phyloP scores from a whole-genome alignment of 2,888 invertebrate genomes.

The Bimastos eiseni region DNA sequence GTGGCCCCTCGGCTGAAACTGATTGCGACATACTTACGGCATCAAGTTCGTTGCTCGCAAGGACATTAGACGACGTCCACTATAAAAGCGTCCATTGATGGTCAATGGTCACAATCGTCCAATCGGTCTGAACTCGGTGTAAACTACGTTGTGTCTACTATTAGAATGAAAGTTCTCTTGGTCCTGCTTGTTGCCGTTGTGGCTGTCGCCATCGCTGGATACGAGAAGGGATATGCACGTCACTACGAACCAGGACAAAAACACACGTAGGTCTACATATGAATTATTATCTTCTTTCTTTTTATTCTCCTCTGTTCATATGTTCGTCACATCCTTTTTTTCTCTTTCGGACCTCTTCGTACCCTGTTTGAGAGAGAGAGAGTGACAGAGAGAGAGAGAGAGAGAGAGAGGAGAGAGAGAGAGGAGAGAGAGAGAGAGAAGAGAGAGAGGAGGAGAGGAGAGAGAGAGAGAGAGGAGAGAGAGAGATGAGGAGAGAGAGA shows the following conservation, averaged over 20 bases:
- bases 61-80: not conserved
- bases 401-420: no score
- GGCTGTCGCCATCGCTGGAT: not conserved
- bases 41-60: not conserved
- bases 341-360: not conserved
- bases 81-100: not conserved
- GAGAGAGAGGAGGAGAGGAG: no score
- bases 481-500: no score
- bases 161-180: not conserved
- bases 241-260: conserved; percentile 13
- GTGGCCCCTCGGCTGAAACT: not conserved
- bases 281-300: not conserved
- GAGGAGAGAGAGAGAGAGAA: no score
- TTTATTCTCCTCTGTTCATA: not conserved
- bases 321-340: not conserved
- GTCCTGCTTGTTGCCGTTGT: not conserved
- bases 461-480: no score
- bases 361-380: no score
- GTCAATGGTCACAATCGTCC: not conserved
- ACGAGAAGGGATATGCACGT: not conserved
- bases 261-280: conserved; percentile 13
- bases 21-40: not conserved
- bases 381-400: no score
- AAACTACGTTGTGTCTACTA: not conserved
- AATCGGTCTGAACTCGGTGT: not conserved